Evolutionary conservation across 1,140 invertebrate species (phyloP).

Genomic region (Tetramorium parvispinum): DNA sequence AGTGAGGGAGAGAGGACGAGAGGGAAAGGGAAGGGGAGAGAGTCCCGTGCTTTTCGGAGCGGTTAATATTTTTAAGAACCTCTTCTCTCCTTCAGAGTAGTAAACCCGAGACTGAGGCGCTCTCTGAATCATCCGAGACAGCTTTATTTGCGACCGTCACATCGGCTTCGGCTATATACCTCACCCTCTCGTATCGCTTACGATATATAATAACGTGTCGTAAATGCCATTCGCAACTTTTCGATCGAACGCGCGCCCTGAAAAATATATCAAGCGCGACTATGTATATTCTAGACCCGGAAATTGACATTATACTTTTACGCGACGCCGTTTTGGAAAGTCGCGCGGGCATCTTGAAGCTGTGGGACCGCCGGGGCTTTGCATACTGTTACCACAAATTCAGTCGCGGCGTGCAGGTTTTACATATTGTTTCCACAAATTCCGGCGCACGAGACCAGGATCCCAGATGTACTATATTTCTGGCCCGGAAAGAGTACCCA

Average conservation of each 20-base stretch:
- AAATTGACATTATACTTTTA: slow-evolving; percentile 58
- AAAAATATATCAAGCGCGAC: slow-evolving; percentile 15
- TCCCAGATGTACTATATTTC: slow-evolving; percentile 46
- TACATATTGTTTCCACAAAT: slow-evolving; percentile 62
- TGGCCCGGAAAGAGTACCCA: slow-evolving; percentile 16
- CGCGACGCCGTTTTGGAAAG: slow-evolving; percentile 26
- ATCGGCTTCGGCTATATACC: slow-evolving; percentile 21
- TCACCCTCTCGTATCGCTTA: background rate
- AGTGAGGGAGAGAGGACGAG: background rate
- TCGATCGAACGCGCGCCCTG: slow-evolving; percentile 27
- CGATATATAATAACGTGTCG: slow-evolving; percentile 55
- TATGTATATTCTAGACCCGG: background rate
- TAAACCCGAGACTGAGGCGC: slow-evolving; percentile 18
- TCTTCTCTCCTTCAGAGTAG: background rate
- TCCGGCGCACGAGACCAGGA: background rate
- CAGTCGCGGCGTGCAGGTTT: slow-evolving; percentile 22
- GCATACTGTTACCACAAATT: slow-evolving; percentile 53
- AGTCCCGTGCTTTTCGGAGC: background rate
- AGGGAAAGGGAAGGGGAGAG: background rate
- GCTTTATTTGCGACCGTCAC: slow-evolving; percentile 56
- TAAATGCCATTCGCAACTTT: slow-evolving; percentile 58
- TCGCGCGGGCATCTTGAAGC: slow-evolving; percentile 20
- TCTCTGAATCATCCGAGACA: slow-evolving; percentile 44
- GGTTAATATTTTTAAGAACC: slow-evolving; percentile 67
- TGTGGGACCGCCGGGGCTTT: slow-evolving; percentile 21